These are phyloP conservation scores for Tachuris rubrigastra DNA, from an alignment of 2,113 vertebrate species.

Conservation along the genomic window DNA sequence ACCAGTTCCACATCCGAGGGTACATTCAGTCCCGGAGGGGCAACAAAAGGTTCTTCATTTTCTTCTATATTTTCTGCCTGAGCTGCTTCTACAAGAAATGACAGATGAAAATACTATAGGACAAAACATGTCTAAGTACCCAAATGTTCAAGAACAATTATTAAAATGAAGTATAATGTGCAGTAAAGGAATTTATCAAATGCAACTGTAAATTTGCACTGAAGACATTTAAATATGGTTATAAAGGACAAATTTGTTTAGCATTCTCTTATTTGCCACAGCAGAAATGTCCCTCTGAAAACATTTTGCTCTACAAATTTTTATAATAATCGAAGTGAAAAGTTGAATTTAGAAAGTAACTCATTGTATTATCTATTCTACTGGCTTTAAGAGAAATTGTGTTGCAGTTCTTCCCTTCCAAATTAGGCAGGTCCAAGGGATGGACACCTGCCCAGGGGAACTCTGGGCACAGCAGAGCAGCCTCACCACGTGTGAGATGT, in stretches of 20 bases:
- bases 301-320: neutral
- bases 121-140: neutral
- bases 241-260: neutral
- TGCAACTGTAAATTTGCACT: neutral
- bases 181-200: neutral
- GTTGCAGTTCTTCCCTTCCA: neutral
- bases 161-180: neutral
- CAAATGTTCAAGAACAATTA: neutral
- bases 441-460: neutral
- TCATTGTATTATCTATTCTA: neutral
- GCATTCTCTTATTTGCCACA: neutral
- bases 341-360: neutral
- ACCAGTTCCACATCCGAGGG: conserved; percentile 96
- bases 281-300: neutral
- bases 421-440: neutral
- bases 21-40: conserved; percentile 86
- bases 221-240: neutral
- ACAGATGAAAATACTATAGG: neutral
- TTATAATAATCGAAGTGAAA: neutral
- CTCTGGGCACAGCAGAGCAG: neutral
- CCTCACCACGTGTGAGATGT: neutral
- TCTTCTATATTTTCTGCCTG: conserved; percentile 84
- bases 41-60: conserved; percentile 92
- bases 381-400: neutral
- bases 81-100: conserved; percentile 59